Evolutionary conservation across 2,113 vertebrate species (phyloP), one percentile per base, ranked within the genome.

Genomic region (Alouatta palliata): DNA sequence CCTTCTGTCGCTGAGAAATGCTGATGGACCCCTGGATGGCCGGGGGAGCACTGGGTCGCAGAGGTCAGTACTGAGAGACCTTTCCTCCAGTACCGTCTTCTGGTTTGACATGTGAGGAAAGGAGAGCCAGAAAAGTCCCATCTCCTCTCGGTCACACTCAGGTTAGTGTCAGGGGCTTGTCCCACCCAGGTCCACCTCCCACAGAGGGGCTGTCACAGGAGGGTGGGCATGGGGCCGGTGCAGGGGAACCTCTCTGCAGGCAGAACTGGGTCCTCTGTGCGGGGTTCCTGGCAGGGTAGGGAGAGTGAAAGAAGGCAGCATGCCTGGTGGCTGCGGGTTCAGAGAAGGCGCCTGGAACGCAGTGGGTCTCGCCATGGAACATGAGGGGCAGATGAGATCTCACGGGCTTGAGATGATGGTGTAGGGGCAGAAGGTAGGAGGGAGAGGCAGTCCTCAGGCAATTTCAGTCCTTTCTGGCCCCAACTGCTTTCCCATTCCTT

Each of bases 161-260:
- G 20, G 30, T 45, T 43, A 49, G 68, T 20, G 35, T 80, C 54
- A 8, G 88, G 84, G 49, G n/a, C 32, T 79, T 2, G 2, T 43
- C 32, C 23, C 25, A 8, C 45, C 10, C 12, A 87, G 58, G 43
- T 37, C 9, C 21, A n/a, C 13, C 2, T 8, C 3, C 16, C 47
- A 47, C 75, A 30, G 25, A 8, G 6, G 35, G 37, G 8, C 16
- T 0, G 0, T 7, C 5, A 27, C 2, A 0, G 40, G 49, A n/a
- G 45, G n/a, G 13, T 11, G 35, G 30, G 5, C 10, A 10, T 27
- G 40, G 52, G 37, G 2, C 7, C 13, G 8, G 54, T 6, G 5
- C 35, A 64, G 47, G 32, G 12, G 52, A 81, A 14, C 6, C 40
- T 52, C 35, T 30, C 35, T 12, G 14, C 11, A 43, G 35, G 19